Base-by-base conservation (phyloP, 2,888 invertebrate genomes). In the Philereme transversata region DNA sequence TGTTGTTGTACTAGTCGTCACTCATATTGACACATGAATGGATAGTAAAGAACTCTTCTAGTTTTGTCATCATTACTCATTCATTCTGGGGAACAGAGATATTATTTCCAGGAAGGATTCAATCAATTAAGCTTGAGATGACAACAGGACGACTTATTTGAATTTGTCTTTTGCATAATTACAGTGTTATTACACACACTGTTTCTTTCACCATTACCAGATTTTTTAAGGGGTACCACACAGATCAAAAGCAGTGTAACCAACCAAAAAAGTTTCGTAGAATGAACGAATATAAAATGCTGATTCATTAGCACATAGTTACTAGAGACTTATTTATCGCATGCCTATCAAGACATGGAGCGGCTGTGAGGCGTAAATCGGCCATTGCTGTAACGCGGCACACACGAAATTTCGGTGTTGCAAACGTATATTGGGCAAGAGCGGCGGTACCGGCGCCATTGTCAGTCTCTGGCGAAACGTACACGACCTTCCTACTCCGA, bases 351-450 rank as follows among this genome's bases (percentile, higher is more conserved):
- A 60, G 62, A 64, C 51, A 62, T 60, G 61, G 64, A 59, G 66
- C 69, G 70, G 73, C 67, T 75, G 70, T 60, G 65, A 73, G 72
- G 68, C 70, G 69, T 78, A 78, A 76, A 79, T 77, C 78, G 81
- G 77, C 79, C 77, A 77, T 86, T 88, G 89, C 83, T 74, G 84
- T 84, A 88, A 87, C 78, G 73, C 73, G 75, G 79, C 88, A 88
- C 88, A 88, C 87, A 90, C 88, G 89, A 90, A 90, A 88, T 88
- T 88, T 87, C 78, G 84, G 82, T 88, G 90, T 90, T 88, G 90
- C 88, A 89, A 90, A 86, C 87, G 72, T 73, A 79, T 67, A 79
- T 90, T 90, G 85, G 78, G 89, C 87, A 88, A 90, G 76, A 74
- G 71, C 76, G 76, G 77, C 75, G 81, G 81, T 83, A 78, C 82